Conservation (phyloP, 2,113 vertebrate species). For the Hemicordylus capensis region DNA sequence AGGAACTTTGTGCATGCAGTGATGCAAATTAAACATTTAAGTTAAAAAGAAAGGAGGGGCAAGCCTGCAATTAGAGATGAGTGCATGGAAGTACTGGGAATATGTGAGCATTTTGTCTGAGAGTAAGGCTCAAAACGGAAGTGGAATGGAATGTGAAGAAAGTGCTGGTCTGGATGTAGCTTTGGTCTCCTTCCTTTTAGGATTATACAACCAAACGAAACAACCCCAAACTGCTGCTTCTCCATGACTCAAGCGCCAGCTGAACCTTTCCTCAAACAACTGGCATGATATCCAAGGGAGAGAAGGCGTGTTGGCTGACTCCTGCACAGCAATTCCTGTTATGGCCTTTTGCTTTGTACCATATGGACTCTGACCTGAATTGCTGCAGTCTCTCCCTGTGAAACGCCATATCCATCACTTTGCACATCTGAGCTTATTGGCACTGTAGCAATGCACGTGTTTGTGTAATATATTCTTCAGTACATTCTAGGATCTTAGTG, state of each 20-base stretch:
- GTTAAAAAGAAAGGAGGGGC: too few relatives aligned
- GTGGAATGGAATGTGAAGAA: neutral
- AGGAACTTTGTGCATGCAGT: too few relatives aligned
- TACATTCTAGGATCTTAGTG: neutral
- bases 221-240: too few relatives aligned
- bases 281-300: neutral
- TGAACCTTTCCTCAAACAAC: neutral
- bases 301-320: neutral
- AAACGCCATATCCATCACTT: neutral
- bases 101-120: neutral
- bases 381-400: neutral
- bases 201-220: neutral
- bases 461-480: neutral
- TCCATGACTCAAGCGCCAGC: neutral
- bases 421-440: slow-evolving; percentile 1
- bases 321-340: neutral
- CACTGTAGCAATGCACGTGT: neutral
- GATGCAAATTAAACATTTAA: too few relatives aligned
- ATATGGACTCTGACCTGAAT: neutral
- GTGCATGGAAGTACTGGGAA: neutral
- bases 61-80: neutral
- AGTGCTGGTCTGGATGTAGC: neutral
- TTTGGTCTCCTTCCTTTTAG: neutral
- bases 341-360: neutral
- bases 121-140: neutral